Evolutionary conservation across 2,888 invertebrate species (phyloP).

Genomic region (Hemithea aestivaria): DNA sequence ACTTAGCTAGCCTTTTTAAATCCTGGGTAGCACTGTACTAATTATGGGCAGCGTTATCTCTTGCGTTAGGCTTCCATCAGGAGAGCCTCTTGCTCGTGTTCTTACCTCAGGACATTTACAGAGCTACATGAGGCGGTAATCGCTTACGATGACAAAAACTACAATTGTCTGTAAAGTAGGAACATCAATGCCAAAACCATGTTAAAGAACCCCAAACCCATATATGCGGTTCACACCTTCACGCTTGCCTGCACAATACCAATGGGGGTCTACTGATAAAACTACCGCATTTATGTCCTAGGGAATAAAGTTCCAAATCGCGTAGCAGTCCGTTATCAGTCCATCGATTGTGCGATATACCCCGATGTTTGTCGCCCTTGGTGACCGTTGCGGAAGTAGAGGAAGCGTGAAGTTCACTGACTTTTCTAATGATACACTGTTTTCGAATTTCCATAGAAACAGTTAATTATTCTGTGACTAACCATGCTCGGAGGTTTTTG

Average conservation of each 20-base stretch:
- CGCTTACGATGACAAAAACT: too few species aligned
- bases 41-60: too few species aligned
- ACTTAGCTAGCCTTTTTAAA: too few species aligned
- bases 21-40: too few species aligned
- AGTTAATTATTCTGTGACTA: conserved; percentile 6
- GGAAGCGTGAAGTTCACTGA: conserved; percentile 32
- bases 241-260: conserved; percentile 35
- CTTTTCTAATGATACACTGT: conserved; percentile 11
- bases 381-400: conserved; percentile 31
- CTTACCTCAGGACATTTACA: too few species aligned
- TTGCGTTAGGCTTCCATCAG: too few species aligned
- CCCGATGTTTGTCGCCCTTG: conserved; percentile 30
- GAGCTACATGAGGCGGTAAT: too few species aligned
- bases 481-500: too few species aligned
- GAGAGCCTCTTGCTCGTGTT: too few species aligned
- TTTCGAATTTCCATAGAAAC: too few species aligned
- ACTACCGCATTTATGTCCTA: background rate
- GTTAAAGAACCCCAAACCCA: conserved; percentile 7
- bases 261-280: conserved; percentile 29
- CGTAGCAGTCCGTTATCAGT: conserved; percentile 27
- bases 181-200: background rate
- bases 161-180: too few species aligned
- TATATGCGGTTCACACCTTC: conserved; percentile 32
- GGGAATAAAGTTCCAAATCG: conserved; percentile 17
- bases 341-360: conserved; percentile 38